Percentiles rank a stretch among this genome's conserved stretches.
Evolutionary conservation across 2,888 invertebrate species (phyloP).

Genomic region (Caprella mutica): DNA sequence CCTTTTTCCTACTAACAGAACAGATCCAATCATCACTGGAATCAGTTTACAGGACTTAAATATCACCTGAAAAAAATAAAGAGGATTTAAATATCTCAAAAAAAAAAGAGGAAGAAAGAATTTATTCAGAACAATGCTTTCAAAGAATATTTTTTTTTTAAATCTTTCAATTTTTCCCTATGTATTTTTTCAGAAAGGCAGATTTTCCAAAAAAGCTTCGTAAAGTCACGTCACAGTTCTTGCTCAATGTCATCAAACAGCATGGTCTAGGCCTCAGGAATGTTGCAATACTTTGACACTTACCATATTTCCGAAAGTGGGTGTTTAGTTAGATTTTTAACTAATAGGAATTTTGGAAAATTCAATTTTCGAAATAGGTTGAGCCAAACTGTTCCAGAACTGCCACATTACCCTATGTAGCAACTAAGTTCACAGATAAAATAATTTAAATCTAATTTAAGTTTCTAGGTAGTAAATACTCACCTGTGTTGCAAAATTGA

Average conservation of each 20-base stretch:
- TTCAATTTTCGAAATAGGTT: neutral
- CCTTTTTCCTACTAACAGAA: constrained; percentile 72
- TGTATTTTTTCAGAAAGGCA: too few species aligned
- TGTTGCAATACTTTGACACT: too few species aligned
- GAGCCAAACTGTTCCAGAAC: too few species aligned
- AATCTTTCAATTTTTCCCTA: neutral
- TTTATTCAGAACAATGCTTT: neutral
- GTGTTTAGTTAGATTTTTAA: too few species aligned
- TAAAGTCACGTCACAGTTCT: too few species aligned
- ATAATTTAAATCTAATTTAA: neutral
- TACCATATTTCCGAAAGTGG: too few species aligned
- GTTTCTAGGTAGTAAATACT: neutral
- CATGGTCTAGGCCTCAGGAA: too few species aligned
- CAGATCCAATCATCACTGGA: constrained; percentile 87
- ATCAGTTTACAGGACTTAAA: constrained; percentile 96
- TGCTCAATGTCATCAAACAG: too few species aligned
- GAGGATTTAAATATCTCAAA: neutral
- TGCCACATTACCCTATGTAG: too few species aligned
- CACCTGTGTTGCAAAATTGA: constrained; percentile 88
- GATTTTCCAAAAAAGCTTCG: too few species aligned
- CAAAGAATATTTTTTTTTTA: neutral
- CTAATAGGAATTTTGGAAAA: too few species aligned
- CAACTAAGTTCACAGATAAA: neutral
- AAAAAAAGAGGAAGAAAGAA: neutral
- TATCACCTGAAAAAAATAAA: constrained; percentile 51